Percentiles rank a stretch among this genome's conserved stretches.
Evolutionary conservation across 2,888 invertebrate genomes (phyloP).

Genomic region (Eupithecia exiguata): DNA sequence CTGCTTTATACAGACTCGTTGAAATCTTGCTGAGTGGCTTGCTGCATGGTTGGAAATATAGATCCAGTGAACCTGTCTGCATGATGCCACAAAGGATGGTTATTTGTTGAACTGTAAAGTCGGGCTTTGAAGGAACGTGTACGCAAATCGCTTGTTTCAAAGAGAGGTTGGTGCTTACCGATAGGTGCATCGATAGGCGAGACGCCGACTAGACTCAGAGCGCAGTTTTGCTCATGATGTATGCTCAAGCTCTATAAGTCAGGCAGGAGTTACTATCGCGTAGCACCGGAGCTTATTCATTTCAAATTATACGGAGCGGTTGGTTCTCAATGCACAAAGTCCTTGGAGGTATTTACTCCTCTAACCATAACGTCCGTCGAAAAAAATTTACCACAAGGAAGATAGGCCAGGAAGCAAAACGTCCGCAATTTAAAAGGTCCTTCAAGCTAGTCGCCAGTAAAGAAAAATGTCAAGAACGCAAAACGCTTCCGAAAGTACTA

Average conservation of each 20-base stretch:
- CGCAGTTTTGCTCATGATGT: background rate
- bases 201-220: background rate
- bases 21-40: background rate
- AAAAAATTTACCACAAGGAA: too few species aligned
- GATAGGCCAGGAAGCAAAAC: too few species aligned
- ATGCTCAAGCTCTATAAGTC: background rate
- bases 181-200: background rate
- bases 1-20: slow-evolving; percentile 17
- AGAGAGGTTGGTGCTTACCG: background rate
- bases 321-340: too few species aligned
- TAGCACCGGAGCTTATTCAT: too few species aligned
- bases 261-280: background rate
- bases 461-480: too few species aligned
- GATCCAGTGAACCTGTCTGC: background rate
- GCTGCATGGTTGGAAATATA: background rate
- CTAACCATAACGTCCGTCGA: too few species aligned
- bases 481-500: too few species aligned
- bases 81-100: background rate
- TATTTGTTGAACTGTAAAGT: slow-evolving; percentile 3
- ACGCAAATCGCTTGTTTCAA: background rate
- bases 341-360: too few species aligned
- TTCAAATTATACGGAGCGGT: too few species aligned
- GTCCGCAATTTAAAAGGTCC: too few species aligned
- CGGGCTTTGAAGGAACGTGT: background rate
- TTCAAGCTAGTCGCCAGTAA: too few species aligned